Evolutionary conservation across 2,888 invertebrate genomes (phyloP).

Genomic region (Pediacus dermestoides): DNA sequence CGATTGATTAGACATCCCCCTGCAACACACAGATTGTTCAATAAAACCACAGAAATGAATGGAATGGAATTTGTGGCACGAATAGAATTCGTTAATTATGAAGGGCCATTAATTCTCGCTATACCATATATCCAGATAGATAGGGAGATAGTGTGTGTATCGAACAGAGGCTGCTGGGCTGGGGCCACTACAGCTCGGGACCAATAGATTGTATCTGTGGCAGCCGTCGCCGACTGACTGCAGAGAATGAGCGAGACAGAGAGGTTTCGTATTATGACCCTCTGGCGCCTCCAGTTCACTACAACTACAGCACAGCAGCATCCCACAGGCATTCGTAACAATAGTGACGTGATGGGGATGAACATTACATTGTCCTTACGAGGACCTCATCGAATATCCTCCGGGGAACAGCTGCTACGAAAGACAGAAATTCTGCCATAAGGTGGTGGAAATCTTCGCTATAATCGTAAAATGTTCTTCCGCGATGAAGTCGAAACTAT

Average conservation of each 20-base stretch:
- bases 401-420: too few relatives aligned
- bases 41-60: slow-evolving; percentile 13
- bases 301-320: slow-evolving; percentile 7
- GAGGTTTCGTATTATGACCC: slow-evolving; percentile 15
- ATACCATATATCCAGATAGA: slow-evolving; percentile 10
- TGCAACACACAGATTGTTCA: too few relatives aligned
- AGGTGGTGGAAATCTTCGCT: too few relatives aligned
- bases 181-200: slow-evolving; percentile 8
- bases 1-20: too few relatives aligned
- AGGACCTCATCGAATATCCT: too few relatives aligned
- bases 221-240: slow-evolving; percentile 14
- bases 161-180: slow-evolving; percentile 9
- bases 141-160: slow-evolving; percentile 13
- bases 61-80: slow-evolving; percentile 17
- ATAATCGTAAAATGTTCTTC: too few relatives aligned
- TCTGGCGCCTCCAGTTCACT: slow-evolving; percentile 12
- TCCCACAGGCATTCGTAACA: too few relatives aligned
- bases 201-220: slow-evolving; percentile 14
- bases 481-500: too few relatives aligned
- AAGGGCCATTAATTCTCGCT: slow-evolving; percentile 24
- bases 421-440: too few relatives aligned
- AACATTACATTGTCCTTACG: too few relatives aligned
- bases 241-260: too few relatives aligned
- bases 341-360: too few relatives aligned
- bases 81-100: slow-evolving; percentile 26